Conservation (phyloP, 23 tunicate species). For the Oikopleura dioica region DNA sequence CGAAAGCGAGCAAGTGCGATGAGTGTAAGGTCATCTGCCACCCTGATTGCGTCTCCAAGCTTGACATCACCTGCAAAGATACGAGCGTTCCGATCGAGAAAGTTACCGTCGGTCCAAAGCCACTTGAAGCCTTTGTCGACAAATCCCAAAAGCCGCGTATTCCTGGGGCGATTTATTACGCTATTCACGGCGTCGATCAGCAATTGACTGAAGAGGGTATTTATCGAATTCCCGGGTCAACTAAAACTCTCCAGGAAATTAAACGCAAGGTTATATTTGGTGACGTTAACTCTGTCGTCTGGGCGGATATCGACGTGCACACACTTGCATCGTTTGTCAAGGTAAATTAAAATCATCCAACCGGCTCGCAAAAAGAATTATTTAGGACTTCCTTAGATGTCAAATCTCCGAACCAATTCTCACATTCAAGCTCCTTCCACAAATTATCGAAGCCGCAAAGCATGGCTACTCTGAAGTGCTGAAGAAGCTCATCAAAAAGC, state of each 20-base stretch:
- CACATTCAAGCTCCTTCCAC: not conserved
- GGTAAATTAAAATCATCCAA: not conserved
- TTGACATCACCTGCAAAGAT: not conserved
- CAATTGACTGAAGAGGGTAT: constrained; percentile 1
- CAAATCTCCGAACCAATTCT: constrained; percentile 8
- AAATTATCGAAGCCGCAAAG: not conserved
- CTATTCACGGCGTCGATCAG: not conserved
- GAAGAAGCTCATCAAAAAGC: constrained; percentile 3
- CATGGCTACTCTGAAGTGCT: not conserved
- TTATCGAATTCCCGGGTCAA: not conserved
- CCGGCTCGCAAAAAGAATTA: not conserved
- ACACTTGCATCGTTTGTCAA: not conserved
- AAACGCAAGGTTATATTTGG: not conserved
- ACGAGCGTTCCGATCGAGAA: not conserved
- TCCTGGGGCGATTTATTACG: not conserved
- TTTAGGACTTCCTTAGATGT: not conserved
- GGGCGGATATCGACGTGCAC: constrained; percentile 1
- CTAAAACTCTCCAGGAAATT: not conserved
- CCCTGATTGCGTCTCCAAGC: not conserved
- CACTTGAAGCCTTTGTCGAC: not conserved
- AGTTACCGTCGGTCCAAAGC: not conserved
- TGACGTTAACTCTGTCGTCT: not conserved
- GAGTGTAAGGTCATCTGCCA: not conserved
- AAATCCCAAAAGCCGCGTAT: not conserved
- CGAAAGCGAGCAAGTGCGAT: not conserved